Evolutionary conservation across 2,888 invertebrate species (phyloP), one percentile per base, ranked within the genome.

Genomic region (Ditylenchus weischeri): DNA sequence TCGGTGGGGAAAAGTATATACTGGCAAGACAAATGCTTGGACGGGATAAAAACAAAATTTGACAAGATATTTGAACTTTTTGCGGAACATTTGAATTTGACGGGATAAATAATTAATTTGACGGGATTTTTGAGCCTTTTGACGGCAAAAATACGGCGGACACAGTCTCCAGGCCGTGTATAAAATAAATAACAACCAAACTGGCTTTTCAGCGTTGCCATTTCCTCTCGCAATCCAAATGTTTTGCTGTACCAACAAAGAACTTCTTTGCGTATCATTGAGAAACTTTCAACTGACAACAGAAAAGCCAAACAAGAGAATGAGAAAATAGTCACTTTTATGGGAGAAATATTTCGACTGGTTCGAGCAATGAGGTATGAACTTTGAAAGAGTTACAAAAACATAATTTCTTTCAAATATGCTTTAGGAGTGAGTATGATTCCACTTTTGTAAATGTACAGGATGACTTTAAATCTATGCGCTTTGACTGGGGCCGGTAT

Each of bases 291-390:
- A 18, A 11, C 54, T 2, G 54, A 54, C 10, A 54, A 54, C n/a
- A 54, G n/a, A 29, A 21, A 23, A 23, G 13, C n/a, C 54, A 54
- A 54, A 18, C 54, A 54, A 54, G 54, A 54, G 10, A 54, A 54
- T 54, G 54, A 54, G 21, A 54, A 29, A 54, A 54, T 54, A 23
- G 54, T 54, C 54, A 23, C 11, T 23, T 54, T 54, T 54, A 54
- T 54, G 54, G 23, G 54, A 21, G 54, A 54, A 18, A 54, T 54
- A 15, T 54, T 54, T 54, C 5, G 54, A 54, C 54, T 54, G 29
- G 54, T 54, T n/a, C 54, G 54, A 21, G 54, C 54, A 54, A 54
- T 54, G 54, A 54, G 54, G 54, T 54, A 54, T 54, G 23, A 29
- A 2, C 5, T 29, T 29, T 29, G 29, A 5, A 29, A 29, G 2